Base-by-base conservation (phyloP, 2,113 vertebrate species). In the Indicator indicator region DNA sequence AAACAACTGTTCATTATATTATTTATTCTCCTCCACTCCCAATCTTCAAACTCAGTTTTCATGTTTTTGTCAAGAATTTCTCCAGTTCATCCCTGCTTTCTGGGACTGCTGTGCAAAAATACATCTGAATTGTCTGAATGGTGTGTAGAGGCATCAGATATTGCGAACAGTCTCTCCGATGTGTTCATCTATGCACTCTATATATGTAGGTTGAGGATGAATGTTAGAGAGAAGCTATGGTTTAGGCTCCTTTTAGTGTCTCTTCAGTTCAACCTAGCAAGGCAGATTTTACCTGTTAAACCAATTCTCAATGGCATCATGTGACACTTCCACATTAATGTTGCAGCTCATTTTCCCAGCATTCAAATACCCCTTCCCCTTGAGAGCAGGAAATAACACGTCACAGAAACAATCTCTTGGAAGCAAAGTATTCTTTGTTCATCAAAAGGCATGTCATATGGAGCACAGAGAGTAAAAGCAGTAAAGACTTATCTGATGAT, bases 361-460 rank as follows among this genome's bases (percentile, higher is more conserved):
- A 24, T 52, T 73, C 70, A 83, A 50, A 88, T 68, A 1, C 9
- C 5, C 28, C 76, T 79, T 82, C 10, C 12, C 21, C 70, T 46
- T 3, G 3, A 90, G 60, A 56, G 26, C 7, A 55, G 54, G 73
- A 87, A 86, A 89, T 20, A 82, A 60, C 0, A 0, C 46, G 74
- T n/a, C 50, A 87, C 27, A 64, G 63, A 70, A 87, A 83, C n/a
- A 73, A 11, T 27, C 24, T 63, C 64, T 52, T 63, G 15, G 58
- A 95, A 73, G 52, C 9, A 76, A 85, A 79, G 83, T 40, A 33
- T 55, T 84, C 67, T 81, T 75, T 93, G 12, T 91, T 93, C 83
- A 81, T 87, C 81, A 84, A 87, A 79, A 85, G 3, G 6, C 32
- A 17, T 42, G 16, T 69, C 77, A 72, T 17, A 74, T 12, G 55